Conservation (phyloP, 30 jellyfish, hydroid and myxozoan genomes). For the Cassiopea xamachana region DNA sequence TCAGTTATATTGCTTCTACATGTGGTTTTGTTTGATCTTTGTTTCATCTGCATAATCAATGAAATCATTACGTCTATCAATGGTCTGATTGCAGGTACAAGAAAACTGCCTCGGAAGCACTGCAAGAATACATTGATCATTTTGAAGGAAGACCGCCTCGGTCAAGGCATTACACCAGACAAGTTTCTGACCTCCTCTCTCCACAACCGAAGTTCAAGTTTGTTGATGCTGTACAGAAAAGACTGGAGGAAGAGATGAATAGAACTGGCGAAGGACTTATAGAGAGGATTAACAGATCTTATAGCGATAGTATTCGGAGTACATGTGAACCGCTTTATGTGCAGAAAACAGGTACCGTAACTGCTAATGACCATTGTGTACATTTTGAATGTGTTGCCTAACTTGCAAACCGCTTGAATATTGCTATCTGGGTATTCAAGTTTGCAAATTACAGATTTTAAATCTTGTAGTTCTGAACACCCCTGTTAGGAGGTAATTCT, state of each 20-base stretch:
- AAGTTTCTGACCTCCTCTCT: constrained; percentile 59
- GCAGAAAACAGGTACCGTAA: constrained; percentile 4
- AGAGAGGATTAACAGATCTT: constrained; percentile 62
- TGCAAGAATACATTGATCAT: constrained; percentile 65
- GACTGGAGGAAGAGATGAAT: constrained; percentile 20
- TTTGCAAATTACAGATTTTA: too few relatives aligned
- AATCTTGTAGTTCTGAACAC: too few relatives aligned
- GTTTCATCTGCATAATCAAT: background rate
- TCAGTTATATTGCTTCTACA: constrained; percentile 6
- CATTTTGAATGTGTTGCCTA: too few relatives aligned
- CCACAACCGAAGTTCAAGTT: constrained; percentile 45
- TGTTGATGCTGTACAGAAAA: constrained; percentile 25
- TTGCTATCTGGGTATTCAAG: too few relatives aligned
- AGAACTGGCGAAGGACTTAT: constrained; percentile 21
- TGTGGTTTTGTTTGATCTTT: constrained; percentile 30
- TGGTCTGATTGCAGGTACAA: constrained; percentile 29
- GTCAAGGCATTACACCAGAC: constrained; percentile 54
- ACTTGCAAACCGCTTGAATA: too few relatives aligned
- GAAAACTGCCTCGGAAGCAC: constrained; percentile 77
- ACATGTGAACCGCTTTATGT: constrained; percentile 72
- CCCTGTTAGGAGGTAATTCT: too few relatives aligned
- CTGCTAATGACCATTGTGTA: too few relatives aligned
- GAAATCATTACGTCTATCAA: background rate
- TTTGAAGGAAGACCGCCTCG: constrained; percentile 65
- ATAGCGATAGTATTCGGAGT: constrained; percentile 49